Conservation (phyloP, 1,140 invertebrate genomes). For the Nasonia longicornis region DNA sequence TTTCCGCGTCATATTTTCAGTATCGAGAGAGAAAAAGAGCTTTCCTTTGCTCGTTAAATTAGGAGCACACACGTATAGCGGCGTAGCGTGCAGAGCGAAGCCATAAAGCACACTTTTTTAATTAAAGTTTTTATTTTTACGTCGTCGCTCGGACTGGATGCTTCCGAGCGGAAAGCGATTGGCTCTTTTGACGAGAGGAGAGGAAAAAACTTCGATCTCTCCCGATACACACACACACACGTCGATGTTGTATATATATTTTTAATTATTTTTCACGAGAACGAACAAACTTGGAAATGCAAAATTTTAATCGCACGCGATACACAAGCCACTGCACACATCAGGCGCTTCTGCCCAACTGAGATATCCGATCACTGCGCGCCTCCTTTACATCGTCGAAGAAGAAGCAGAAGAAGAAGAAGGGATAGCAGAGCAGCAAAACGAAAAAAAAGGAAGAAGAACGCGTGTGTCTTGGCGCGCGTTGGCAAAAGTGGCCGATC, state of each 20-base stretch:
- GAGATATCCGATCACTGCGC: not conserved
- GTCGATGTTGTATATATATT: no score
- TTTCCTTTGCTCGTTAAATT: not conserved
- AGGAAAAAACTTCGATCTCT: not conserved
- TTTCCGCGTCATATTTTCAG: not conserved
- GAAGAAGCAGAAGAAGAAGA: not conserved
- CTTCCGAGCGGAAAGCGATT: not conserved
- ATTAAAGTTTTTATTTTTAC: constrained; percentile 2
- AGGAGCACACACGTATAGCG: not conserved
- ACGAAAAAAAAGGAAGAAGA: not conserved
- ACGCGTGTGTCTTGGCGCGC: not conserved
- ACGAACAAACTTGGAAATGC: no score
- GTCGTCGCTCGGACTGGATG: not conserved
- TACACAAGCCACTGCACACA: not conserved
- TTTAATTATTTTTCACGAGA: no score
- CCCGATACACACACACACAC: no score
- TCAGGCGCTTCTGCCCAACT: not conserved
- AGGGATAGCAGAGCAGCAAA: not conserved
- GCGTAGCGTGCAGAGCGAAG: not conserved
- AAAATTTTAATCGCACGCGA: no score
- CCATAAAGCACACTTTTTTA: not conserved
- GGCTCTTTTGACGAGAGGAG: not conserved
- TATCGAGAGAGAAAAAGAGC: not conserved
- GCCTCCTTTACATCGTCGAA: not conserved
- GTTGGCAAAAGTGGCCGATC: no score